These are phyloP conservation scores for Lycia hirtaria DNA, from an alignment of 2,888 invertebrate species.

Conservation along the genomic window DNA sequence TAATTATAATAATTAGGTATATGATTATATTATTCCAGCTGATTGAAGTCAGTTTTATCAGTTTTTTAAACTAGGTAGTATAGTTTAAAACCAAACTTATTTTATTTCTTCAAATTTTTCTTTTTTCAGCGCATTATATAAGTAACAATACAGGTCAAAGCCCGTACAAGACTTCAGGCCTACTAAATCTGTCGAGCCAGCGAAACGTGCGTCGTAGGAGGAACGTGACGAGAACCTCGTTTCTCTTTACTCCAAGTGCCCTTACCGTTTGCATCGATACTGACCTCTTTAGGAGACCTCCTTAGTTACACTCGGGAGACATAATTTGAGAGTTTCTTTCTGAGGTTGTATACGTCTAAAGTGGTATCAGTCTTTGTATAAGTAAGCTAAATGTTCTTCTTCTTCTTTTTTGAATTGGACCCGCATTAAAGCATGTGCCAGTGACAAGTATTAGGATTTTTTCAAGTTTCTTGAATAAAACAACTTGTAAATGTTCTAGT, in stretches of 20 bases:
- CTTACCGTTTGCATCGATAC: constrained; percentile 18
- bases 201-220: constrained; percentile 25
- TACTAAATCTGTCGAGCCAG: constrained; percentile 13
- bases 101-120: no score
- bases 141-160: constrained; percentile 6
- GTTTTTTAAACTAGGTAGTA: background rate
- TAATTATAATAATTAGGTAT: no score
- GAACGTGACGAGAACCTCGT: constrained; percentile 18
- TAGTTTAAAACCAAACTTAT: background rate
- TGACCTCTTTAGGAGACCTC: constrained; percentile 5
- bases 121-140: background rate
- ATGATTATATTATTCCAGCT: no score
- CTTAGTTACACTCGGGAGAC: background rate
- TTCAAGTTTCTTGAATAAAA: no score
- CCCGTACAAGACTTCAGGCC: background rate
- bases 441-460: no score
- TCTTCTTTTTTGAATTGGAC: no score
- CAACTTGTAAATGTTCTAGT: no score
- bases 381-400: no score
- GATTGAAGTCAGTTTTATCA: background rate
- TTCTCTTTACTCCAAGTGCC: background rate
- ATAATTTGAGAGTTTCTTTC: constrained; percentile 5
- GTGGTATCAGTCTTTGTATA: background rate
- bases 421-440: no score
- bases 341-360: background rate